phyloP scores from a whole-genome alignment of 2,113 vertebrate species.

The Menura novaehollandiae region DNA sequence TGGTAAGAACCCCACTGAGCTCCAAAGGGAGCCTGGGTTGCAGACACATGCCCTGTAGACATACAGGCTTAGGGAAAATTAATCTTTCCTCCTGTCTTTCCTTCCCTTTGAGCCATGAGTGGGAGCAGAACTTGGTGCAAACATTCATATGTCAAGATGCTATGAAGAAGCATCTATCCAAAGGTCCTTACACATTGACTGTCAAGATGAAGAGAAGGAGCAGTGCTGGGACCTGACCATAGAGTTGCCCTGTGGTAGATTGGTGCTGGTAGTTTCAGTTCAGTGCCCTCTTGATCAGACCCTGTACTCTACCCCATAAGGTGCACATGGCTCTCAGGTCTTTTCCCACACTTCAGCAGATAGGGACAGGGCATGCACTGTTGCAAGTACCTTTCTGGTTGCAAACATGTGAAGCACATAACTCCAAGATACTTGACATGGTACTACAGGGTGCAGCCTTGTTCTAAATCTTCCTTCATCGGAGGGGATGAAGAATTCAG shows the following conservation, averaged over 20 bases:
- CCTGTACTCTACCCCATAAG: not conserved
- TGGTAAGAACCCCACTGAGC: not conserved
- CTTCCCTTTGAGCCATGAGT: not conserved
- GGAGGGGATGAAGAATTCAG: not conserved
- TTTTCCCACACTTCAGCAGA: not conserved
- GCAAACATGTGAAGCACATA: not conserved
- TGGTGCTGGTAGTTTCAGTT: not conserved
- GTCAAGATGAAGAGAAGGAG: not conserved
- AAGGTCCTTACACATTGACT: not conserved
- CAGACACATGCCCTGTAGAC: not conserved
- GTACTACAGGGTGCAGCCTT: not conserved
- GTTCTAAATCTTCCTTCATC: not conserved
- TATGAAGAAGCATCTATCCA: not conserved
- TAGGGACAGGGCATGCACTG: not conserved
- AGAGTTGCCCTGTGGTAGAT: not conserved
- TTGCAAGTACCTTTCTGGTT: not conserved
- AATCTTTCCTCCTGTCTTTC: not conserved
- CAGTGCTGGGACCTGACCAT: not conserved
- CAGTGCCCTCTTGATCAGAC: not conserved
- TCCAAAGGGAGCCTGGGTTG: not conserved
- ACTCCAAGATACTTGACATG: not conserved
- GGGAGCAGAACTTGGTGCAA: not conserved
- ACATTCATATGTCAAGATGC: not conserved
- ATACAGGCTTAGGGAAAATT: not conserved
- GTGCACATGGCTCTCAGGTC: fast-evolving